These are phyloP conservation scores for Grantiella picta DNA, from an alignment of 2,113 vertebrate species.

Conservation along the genomic window DNA sequence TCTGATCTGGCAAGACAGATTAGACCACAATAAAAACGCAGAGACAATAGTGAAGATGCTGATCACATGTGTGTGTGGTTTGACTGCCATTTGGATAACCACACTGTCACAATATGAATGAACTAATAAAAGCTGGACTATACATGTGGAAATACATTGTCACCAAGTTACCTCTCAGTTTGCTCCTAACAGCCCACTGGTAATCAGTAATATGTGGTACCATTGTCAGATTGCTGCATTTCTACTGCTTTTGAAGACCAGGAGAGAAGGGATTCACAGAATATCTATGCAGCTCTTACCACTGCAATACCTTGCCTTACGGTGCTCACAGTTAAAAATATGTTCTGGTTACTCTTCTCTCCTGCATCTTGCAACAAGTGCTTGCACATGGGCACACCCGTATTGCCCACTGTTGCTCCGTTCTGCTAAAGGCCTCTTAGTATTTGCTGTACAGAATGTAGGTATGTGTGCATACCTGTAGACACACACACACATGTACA, in stretches of 20 bases:
- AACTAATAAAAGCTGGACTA: neutral
- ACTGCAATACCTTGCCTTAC: neutral
- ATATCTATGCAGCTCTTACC: neutral
- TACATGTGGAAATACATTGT: neutral
- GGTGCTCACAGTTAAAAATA: neutral
- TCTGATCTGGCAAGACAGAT: neutral
- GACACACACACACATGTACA: fast-evolving
- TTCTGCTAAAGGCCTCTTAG: neutral
- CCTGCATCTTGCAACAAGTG: neutral
- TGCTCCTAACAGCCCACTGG: neutral
- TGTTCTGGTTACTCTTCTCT: neutral
- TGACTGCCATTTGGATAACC: neutral
- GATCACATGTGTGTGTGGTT: fast-evolving
- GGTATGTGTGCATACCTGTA: neutral
- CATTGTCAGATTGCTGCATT: neutral
- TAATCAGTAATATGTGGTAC: neutral
- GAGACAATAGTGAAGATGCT: neutral
- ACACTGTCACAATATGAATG: neutral
- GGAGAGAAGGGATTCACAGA: neutral
- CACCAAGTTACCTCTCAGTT: neutral
- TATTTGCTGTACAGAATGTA: neutral
- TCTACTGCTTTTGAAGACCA: neutral
- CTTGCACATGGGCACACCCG: neutral
- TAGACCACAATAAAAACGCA: neutral
- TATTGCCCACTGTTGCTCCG: neutral